Evolutionary conservation across 2,113 vertebrate species (phyloP).

Genomic region (Progne subis): DNA sequence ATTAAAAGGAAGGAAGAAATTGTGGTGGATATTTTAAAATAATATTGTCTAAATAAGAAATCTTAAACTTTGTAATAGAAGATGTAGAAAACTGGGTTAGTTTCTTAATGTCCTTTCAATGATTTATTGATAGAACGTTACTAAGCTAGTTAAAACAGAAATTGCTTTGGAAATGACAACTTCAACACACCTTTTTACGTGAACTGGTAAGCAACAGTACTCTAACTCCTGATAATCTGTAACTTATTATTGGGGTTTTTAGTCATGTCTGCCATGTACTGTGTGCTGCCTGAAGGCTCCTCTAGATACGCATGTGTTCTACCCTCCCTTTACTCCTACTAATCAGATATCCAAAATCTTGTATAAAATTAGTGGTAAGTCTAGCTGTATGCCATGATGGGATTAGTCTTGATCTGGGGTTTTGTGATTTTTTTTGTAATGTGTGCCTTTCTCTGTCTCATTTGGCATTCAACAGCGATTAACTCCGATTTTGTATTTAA

Average conservation of each 20-base stretch:
- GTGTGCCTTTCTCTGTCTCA: rapidly evolving
- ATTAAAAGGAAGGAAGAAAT: neutral
- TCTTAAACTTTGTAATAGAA: neutral
- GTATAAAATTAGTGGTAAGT: neutral
- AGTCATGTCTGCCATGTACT: neutral
- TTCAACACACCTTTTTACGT: neutral
- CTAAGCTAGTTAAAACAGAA: neutral
- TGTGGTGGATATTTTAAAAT: neutral
- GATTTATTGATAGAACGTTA: neutral
- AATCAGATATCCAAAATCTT: neutral
- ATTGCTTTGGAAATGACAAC: neutral
- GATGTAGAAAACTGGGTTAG: neutral
- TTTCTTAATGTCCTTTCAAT: neutral
- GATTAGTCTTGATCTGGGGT: neutral
- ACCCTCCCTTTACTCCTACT: neutral
- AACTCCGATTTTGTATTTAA: neutral
- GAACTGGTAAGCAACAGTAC: neutral
- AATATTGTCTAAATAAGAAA: neutral
- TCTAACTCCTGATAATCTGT: neutral
- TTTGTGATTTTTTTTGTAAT: neutral
- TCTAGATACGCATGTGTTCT: neutral
- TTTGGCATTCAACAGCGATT: neutral
- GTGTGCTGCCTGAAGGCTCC: neutral
- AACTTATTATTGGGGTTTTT: neutral
- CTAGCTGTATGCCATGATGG: neutral